Percentiles rank a stretch among this genome's conserved stretches.
These are phyloP conservation scores for Brachyhypopomus gauderio DNA, from an alignment of 2,113 vertebrate species.

Conservation along the genomic window DNA sequence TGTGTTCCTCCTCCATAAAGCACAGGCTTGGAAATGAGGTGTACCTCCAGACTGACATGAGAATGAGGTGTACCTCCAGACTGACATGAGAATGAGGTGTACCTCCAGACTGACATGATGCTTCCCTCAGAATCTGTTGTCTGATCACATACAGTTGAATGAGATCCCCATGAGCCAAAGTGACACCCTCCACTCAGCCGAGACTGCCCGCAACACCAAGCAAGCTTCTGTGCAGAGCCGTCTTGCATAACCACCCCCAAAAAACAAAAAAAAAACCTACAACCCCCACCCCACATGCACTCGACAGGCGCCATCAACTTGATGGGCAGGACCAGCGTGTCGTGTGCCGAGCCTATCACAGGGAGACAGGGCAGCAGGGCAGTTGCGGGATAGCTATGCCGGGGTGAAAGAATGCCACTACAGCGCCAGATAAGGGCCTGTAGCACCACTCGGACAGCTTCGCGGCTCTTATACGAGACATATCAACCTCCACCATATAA, in stretches of 20 bases:
- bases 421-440: constrained; percentile 67
- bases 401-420: constrained; percentile 69
- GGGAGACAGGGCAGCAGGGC: constrained; percentile 65
- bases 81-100: no score
- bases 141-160: no score
- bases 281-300: not conserved
- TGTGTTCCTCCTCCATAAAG: not conserved
- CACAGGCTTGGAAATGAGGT: not conserved
- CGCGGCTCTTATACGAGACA: constrained; percentile 70
- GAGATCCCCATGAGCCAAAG: no score
- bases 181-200: no score
- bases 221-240: not conserved
- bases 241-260: not conserved
- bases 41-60: no score
- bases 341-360: constrained; percentile 64
- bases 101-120: no score
- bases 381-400: constrained; percentile 66
- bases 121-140: no score
- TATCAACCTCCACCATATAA: constrained; percentile 71
- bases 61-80: no score
- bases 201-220: not conserved
- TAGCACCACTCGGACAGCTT: constrained; percentile 64
- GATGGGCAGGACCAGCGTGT: constrained; percentile 62
- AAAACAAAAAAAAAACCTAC: no score
- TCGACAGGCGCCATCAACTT: constrained; percentile 65